Evolutionary conservation across 1,140 invertebrate species (phyloP).

Genomic region (Heliothis virescens): DNA sequence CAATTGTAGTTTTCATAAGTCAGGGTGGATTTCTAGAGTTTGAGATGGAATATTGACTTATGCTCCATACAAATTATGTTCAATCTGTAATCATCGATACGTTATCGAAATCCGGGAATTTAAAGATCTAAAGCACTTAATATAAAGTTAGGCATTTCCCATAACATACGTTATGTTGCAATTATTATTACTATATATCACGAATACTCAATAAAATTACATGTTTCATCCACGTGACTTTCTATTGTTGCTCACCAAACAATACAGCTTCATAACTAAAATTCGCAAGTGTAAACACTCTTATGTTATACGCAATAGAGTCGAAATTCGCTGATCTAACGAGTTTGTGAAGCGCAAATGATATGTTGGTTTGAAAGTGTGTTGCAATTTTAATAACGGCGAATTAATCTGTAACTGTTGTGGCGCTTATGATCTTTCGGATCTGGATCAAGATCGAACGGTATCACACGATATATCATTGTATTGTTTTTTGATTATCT

Average conservation of each 20-base stretch:
- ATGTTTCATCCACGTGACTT: conserved; percentile 38
- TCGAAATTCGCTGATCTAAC: not conserved
- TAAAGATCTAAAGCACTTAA: not conserved
- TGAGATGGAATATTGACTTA: no score
- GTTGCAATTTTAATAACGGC: conserved; percentile 50
- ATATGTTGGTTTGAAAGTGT: conserved; percentile 33
- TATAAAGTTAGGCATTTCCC: conserved; percentile 3
- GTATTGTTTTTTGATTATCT: not conserved
- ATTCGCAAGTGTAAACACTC: not conserved
- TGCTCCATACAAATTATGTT: no score
- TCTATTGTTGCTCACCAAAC: conserved; percentile 15
- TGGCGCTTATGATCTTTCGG: conserved; percentile 8
- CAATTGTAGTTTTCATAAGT: no score
- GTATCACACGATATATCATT: not conserved
- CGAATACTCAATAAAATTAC: conserved; percentile 39
- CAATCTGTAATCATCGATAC: no score
- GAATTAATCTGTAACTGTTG: conserved; percentile 44
- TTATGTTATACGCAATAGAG: not conserved
- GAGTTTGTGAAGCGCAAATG: not conserved
- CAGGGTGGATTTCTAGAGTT: no score
- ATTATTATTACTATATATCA: conserved; percentile 40
- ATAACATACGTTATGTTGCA: conserved; percentile 30
- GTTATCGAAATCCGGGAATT: not conserved
- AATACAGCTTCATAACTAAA: not conserved
- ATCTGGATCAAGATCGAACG: conserved; percentile 27